Conservation (phyloP, 2,888 invertebrate genomes). For the Leptopilina syphax region DNA sequence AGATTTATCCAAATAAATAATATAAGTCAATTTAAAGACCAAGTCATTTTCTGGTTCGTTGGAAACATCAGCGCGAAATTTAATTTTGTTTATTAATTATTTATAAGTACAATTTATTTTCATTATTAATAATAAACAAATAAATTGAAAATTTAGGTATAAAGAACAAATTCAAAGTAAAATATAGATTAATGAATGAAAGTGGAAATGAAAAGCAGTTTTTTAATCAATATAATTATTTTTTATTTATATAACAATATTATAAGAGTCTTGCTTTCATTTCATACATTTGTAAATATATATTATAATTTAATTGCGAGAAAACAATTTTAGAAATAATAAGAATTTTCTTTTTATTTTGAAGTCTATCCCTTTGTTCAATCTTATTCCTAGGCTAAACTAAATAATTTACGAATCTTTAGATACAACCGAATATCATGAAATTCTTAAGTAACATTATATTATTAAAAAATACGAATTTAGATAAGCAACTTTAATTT, state of each 20-base stretch:
- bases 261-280: constrained; percentile 45
- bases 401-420: constrained; percentile 46
- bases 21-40: too few relatives aligned
- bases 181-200: neutral
- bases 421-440: constrained; percentile 38
- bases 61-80: too few relatives aligned
- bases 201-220: neutral
- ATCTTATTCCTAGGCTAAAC: neutral
- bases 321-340: constrained; percentile 43
- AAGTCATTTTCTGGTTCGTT: too few relatives aligned
- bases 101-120: too few relatives aligned
- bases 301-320: constrained; percentile 17
- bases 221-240: constrained; percentile 48
- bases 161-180: neutral
- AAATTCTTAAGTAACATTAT: constrained; percentile 41
- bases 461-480: constrained; percentile 41
- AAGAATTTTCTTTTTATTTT: constrained; percentile 24
- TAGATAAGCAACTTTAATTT: constrained; percentile 38
- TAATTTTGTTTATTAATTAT: too few relatives aligned
- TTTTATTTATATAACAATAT: constrained; percentile 51
- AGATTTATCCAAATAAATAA: too few relatives aligned
- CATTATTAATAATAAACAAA: too few relatives aligned
- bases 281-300: constrained; percentile 39
- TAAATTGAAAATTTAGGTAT: constrained; percentile 14
- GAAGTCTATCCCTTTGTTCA: constrained; percentile 10